Percentiles rank a stretch among this genome's conserved stretches.
phyloP scores from a whole-genome alignment of 2,888 invertebrate genomes.

The Meliscaeva auricollis region DNA sequence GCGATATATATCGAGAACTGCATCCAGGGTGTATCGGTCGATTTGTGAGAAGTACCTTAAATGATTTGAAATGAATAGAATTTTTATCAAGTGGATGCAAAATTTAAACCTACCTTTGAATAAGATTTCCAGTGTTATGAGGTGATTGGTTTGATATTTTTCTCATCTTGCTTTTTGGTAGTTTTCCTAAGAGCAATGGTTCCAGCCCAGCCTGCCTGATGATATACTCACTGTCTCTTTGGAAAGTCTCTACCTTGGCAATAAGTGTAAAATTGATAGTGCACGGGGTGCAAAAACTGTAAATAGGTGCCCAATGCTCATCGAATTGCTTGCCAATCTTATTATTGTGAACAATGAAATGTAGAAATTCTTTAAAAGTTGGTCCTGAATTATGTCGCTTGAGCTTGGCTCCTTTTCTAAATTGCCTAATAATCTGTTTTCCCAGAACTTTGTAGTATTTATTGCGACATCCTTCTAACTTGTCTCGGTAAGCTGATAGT shows the following conservation, averaged over 20 bases:
- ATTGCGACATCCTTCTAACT: slow-evolving; percentile 89
- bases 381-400: slow-evolving; percentile 84
- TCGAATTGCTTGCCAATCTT: slow-evolving; percentile 86
- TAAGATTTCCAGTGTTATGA: slow-evolving; percentile 84
- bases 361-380: slow-evolving; percentile 89
- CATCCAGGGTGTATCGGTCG: slow-evolving; percentile 85
- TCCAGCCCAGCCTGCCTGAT: slow-evolving; percentile 86
- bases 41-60: slow-evolving; percentile 86
- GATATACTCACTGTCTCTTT: slow-evolving; percentile 86
- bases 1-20: slow-evolving; percentile 87
- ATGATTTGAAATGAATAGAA: slow-evolving; percentile 18
- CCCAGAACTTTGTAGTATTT: slow-evolving; percentile 89
- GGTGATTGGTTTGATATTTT: slow-evolving; percentile 84
- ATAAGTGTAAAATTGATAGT: slow-evolving; percentile 88
- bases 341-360: slow-evolving; percentile 88
- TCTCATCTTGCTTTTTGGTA: slow-evolving; percentile 85
- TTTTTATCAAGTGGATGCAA: not conserved
- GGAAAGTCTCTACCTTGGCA: slow-evolving; percentile 87
- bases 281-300: slow-evolving; percentile 88
- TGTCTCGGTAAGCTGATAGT: slow-evolving; percentile 90
- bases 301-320: slow-evolving; percentile 88
- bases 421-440: slow-evolving; percentile 87
- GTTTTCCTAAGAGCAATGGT: slow-evolving; percentile 85
- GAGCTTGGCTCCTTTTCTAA: slow-evolving; percentile 84
- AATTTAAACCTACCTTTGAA: slow-evolving; percentile 85